Base-by-base conservation (phyloP, 53 echinoderm and acorn worm genomes). In the Hippasteria phrygiana region DNA sequence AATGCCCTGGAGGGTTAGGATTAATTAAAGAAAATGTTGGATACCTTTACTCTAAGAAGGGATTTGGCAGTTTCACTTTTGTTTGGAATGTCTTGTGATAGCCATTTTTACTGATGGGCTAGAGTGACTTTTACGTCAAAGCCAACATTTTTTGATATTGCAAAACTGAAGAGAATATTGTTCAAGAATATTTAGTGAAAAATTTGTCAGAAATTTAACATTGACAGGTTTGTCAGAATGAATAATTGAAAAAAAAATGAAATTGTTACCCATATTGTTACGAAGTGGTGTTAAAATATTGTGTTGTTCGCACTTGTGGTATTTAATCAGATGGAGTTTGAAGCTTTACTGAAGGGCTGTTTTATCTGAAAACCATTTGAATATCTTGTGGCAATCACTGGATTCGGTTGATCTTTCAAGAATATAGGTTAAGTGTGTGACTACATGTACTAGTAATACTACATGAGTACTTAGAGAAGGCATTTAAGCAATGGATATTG, bases 371-470 rank as follows among this genome's bases (percentile, higher is more conserved):
- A 32, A 66, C 3, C 29, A 43, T 73, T 73, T 73, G 73, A 43
- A 42, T 42, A 40, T 73, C 73, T 18, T 8, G 56, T 66, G 67
- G 34, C 67, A 16, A 20, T 59, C 3, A 24, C 26, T 59, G 24
- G 59, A 22, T 24, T 24, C 16, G 26, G 20, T 59, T 22, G 26
- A 59, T 26, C 27, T 22, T n/a, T 59, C 41, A 9, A 41, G 43
- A 43, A 73, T 77, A 65, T 46, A 82, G 42, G 64, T 64, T 29
- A 65, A 82, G 64, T 65, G 82, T 65, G 82, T 78, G 82, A 82
- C 47, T 63, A n/a, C n/a, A n/a, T n/a, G n/a, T 33, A 66, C 64
- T 82, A 33, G 64, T 82, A 45, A 63, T 46, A 82, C 42, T 0
- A 66, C 11, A 17, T 6, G 20, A 82, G 29, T 64, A 63, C 63